Base-by-base conservation (phyloP, 2,113 vertebrate species). In the Seriola rivoliana region DNA sequence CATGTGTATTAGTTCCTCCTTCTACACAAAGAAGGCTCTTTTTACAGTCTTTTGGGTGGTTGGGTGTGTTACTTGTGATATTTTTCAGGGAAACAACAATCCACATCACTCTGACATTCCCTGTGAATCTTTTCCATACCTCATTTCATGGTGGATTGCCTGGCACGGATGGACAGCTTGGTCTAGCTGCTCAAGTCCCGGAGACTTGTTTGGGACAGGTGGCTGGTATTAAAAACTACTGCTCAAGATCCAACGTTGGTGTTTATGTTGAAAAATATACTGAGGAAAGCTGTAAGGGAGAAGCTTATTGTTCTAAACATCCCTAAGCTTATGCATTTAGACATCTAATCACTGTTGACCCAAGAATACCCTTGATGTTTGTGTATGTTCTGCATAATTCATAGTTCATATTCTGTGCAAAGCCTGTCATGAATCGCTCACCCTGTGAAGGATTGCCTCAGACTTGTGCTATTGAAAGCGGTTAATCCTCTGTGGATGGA, bases 401-500 rank as follows among this genome's bases (percentile, higher is more conserved):
- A 85, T 58, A 58, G 25, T 85, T 85, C 66, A 68, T 21, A 69
- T 85, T 81, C 78, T 55, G 70, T 75, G 80, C 82, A 86, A 88
- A 76, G 81, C 82, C 81, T 82, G 79, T 84, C 76, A 71, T 81
- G 69, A 84, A 88, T 85, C 36, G 57, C 2, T 17, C 80, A 67
- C 46, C 80, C 83, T 70, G 78, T 59, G 75, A 87, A 85, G 79
- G 83, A 85, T 85, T 87, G 75, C 79, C 71, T 86, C 71, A 71
- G 84, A 86, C 75, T 85, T 32, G 64, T 70, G 78, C 86, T 74
- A 78, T 86, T 87, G 86, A 91, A 89, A 73, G 66, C 23, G 4
- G 64, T 58, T 92, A 92, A 93, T 93, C 87, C 88, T 70, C 81
- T 40, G 85, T 68, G 80, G 87, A 89, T 86, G 80, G 74, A 88